Evolutionary conservation across 2,797 vertebrate genomes (phyloP), one percentile per base, ranked within the genome.

Genomic region (Brachyrhaphis roseni): DNA sequence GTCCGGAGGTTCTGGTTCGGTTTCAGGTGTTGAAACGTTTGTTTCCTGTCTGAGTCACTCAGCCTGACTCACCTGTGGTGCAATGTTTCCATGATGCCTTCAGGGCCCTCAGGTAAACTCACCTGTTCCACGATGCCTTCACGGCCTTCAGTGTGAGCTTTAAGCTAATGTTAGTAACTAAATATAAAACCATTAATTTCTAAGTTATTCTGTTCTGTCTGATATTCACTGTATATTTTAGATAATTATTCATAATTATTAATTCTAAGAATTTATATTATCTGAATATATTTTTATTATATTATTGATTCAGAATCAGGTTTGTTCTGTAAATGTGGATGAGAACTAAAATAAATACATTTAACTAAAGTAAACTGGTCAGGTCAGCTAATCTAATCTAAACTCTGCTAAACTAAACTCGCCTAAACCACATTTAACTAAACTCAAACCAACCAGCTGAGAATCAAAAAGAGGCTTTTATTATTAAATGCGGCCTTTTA

Each of bases 1-100:
- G 12, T 59, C 55, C 28, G 57, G 28, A 57, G 12, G 55, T 46
- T 46, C 45, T 46, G 45, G 45, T 5, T 18, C 15, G 5, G 62
- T 64, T 64, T 64, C 62, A 64, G 62, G 62, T 64, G 62, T 64
- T 64, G 62, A 64, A 64, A 64, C 34, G 28, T 16, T 18, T 20
- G 7, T 64, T 64, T 8, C 31, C 31, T 20, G 62, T 36, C 62
- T 20, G 34, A 20, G 31, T 64, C 34, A 36, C 18, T 20, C 6
- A 18, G 1, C 18, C 16, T 10, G 62, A 64, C 31, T 36, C 62
- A 64, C 62, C 31, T 39, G 36, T 39, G 36, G 36, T 39, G 4
- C 46, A 47, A 15, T 47, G 46, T 47, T 47, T 7, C 49, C 49
- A 20, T 20, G 47, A 6, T 20, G 16, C 49, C 18, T 51, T 51